Percentiles rank a stretch among this genome's conserved stretches.
Evolutionary conservation across 2,888 invertebrate species (phyloP).

Genomic region (Chrysolina americana): DNA sequence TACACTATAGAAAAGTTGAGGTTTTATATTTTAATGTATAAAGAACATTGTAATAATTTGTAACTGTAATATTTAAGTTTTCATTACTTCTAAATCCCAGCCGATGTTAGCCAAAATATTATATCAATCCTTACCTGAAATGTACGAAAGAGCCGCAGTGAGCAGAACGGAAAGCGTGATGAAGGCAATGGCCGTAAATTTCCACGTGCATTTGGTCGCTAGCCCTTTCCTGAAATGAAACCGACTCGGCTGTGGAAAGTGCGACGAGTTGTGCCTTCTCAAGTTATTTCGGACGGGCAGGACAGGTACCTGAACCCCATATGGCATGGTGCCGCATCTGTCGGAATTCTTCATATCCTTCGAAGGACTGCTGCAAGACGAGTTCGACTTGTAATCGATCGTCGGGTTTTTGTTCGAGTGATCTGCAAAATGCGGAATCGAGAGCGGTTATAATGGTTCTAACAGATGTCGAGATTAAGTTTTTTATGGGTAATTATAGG

Average conservation of each 20-base stretch:
- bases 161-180: conserved; percentile 88
- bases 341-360: conserved; percentile 78
- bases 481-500: conserved; percentile 16
- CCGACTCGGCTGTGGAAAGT: conserved; percentile 82
- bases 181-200: conserved; percentile 91
- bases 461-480: conserved; percentile 20
- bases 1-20: too few relatives aligned
- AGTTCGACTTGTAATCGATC: conserved; percentile 88
- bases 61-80: too few relatives aligned
- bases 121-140: conserved; percentile 79
- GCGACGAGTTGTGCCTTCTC: conserved; percentile 78
- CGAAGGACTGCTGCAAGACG: conserved; percentile 90
- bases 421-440: conserved; percentile 72
- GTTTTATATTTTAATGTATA: too few relatives aligned
- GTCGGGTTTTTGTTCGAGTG: conserved; percentile 86
- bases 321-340: conserved; percentile 69
- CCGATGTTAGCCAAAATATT: too few relatives aligned
- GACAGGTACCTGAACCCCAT: conserved; percentile 74
- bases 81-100: too few relatives aligned
- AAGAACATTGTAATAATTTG: too few relatives aligned
- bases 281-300: conserved; percentile 83
- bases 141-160: conserved; percentile 87
- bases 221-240: conserved; percentile 91
- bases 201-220: conserved; percentile 91
- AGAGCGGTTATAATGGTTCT: conserved; percentile 16